Conservation (phyloP, 2,888 invertebrate species). For the Drosophila mulleri region DNA sequence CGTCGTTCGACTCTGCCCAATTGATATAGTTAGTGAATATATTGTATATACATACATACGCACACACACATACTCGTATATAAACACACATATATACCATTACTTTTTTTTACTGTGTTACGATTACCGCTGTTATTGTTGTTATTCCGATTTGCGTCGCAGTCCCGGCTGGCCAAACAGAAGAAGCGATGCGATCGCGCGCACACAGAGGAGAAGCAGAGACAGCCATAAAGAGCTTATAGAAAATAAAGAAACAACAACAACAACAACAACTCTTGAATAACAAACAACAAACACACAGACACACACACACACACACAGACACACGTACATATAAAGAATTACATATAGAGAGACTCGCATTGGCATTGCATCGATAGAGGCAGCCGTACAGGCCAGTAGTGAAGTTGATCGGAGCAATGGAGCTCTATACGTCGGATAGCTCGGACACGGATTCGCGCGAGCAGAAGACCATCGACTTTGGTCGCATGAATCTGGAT, state of each 20-base stretch:
- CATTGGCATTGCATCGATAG: conserved; percentile 18
- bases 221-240: conserved; percentile 22
- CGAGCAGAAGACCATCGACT: conserved; percentile 90
- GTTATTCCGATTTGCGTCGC: conserved; percentile 40
- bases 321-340: neutral
- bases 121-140: conserved; percentile 6
- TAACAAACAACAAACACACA: conserved; percentile 25
- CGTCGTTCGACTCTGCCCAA: conserved; percentile 14
- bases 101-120: conserved; percentile 5
- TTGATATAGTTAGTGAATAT: neutral
- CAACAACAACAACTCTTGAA: conserved; percentile 27
- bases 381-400: conserved; percentile 18
- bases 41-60: neutral
- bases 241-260: conserved; percentile 6
- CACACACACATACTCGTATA: neutral
- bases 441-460: conserved; percentile 92
- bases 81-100: neutral
- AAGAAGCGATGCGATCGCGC: conserved; percentile 50
- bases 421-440: conserved; percentile 94
- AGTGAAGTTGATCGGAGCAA: conserved; percentile 74
- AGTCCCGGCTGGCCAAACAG: conserved; percentile 41
- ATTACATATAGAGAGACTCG: conserved; percentile 12
- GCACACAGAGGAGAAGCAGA: conserved; percentile 19
- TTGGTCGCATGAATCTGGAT: conserved; percentile 87
- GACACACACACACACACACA: neutral